These are phyloP conservation scores for Patella vulgata DNA, from an alignment of 1,140 invertebrate species.

Conservation along the genomic window DNA sequence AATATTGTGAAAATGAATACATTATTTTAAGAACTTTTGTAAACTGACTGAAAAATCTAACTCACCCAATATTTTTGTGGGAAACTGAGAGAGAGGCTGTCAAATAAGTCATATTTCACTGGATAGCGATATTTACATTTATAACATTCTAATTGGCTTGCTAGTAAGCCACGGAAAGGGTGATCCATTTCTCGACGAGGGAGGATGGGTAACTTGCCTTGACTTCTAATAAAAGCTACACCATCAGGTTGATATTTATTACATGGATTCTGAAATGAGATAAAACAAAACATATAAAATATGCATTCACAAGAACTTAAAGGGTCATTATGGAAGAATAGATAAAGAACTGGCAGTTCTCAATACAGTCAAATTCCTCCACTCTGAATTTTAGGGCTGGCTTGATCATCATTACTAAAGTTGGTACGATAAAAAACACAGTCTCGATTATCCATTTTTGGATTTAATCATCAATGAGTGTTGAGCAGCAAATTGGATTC, in stretches of 20 bases:
- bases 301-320: background rate
- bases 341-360: too few species aligned
- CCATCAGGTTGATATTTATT: conserved; percentile 39
- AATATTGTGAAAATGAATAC: too few species aligned
- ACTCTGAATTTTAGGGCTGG: background rate
- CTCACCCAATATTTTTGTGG: conserved; percentile 70
- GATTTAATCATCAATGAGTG: too few species aligned
- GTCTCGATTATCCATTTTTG: too few species aligned
- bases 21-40: too few species aligned
- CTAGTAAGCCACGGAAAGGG: conserved; percentile 83
- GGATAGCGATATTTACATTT: conserved; percentile 84
- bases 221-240: conserved; percentile 45
- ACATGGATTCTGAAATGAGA: conserved; percentile 33
- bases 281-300: too few species aligned
- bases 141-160: conserved; percentile 84
- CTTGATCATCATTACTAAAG: too few species aligned
- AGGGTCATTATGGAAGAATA: background rate
- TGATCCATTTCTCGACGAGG: conserved; percentile 69
- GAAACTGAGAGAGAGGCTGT: conserved; percentile 82
- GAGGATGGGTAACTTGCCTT: conserved; percentile 51
- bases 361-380: background rate
- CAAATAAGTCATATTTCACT: conserved; percentile 88
- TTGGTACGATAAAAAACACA: too few species aligned
- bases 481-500: too few species aligned
- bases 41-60: too few species aligned